Conservation (phyloP, 2,888 invertebrate genomes). For the Ichneumoninae sp. region DNA sequence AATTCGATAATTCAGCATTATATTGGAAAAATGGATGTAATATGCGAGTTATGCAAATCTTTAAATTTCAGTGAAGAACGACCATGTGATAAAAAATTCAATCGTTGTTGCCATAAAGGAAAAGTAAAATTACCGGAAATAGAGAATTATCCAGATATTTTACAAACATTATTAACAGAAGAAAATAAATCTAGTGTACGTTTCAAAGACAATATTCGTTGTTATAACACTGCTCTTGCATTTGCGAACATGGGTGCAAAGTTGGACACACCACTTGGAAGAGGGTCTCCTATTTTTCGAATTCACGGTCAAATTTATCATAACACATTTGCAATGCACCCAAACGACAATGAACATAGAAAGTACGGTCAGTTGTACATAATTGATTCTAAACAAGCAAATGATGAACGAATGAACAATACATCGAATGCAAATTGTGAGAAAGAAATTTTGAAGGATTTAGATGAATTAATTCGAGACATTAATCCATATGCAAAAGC, state of each 20-base stretch:
- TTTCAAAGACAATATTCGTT: slow-evolving; percentile 46
- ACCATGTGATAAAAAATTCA: slow-evolving; percentile 14
- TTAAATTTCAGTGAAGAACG: slow-evolving; percentile 28
- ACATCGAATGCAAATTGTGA: slow-evolving; percentile 2
- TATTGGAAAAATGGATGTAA: slow-evolving; percentile 31
- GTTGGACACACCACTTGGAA: slow-evolving; percentile 10
- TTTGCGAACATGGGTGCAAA: slow-evolving; percentile 52
- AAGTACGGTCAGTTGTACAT: slow-evolving; percentile 51
- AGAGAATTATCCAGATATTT: slow-evolving; percentile 26
- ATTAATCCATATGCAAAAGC: slow-evolving; percentile 46
- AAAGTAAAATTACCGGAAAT: slow-evolving; percentile 38
- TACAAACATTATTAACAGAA: slow-evolving; percentile 37
- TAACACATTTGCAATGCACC: slow-evolving; percentile 47
- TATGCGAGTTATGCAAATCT: slow-evolving; percentile 27
- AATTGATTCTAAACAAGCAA: slow-evolving; percentile 28
- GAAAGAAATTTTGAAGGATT: slow-evolving; percentile 23
- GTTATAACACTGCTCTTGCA: slow-evolving; percentile 45
- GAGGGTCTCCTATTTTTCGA: slow-evolving; percentile 40
- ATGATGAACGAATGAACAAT: slow-evolving; percentile 22
- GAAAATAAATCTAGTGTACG: slow-evolving; percentile 11
- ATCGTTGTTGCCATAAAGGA: slow-evolving; percentile 51
- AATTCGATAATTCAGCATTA: slow-evolving; percentile 1
- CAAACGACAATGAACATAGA: slow-evolving; percentile 9
- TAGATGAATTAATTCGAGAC: slow-evolving; percentile 40
- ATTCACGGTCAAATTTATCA: slow-evolving; percentile 52